phyloP scores from a whole-genome alignment of 1,140 invertebrate species.

The Argopecten irradians region DNA sequence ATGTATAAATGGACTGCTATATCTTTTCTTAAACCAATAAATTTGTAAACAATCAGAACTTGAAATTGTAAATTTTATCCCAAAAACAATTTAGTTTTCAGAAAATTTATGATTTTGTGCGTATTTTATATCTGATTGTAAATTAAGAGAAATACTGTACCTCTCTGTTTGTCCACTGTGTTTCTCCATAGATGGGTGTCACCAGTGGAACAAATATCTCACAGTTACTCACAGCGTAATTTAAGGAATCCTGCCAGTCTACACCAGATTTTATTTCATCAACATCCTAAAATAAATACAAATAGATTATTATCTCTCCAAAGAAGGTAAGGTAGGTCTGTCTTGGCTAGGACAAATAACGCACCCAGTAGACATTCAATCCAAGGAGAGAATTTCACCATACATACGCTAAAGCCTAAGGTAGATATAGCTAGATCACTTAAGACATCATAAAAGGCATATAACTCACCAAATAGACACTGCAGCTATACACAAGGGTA shows the following conservation, averaged over 20 bases:
- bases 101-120: too few species aligned
- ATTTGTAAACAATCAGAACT: too few species aligned
- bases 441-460: neutral
- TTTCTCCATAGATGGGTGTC: constrained; percentile 77
- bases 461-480: neutral
- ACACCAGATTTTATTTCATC: constrained; percentile 78
- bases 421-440: neutral
- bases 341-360: neutral
- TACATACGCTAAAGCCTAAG: neutral
- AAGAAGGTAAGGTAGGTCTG: neutral
- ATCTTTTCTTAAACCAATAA: too few species aligned
- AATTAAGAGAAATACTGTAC: constrained; percentile 58
- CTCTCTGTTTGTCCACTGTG: constrained; percentile 79
- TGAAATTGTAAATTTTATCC: too few species aligned
- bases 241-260: constrained; percentile 79
- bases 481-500: neutral
- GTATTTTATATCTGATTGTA: too few species aligned
- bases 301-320: neutral
- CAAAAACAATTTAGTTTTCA: too few species aligned
- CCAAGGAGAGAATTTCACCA: neutral
- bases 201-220: constrained; percentile 78
- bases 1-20: too few species aligned
- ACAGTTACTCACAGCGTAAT: constrained; percentile 77
- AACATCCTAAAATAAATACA: constrained; percentile 74
- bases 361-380: neutral